Conservation (phyloP, 2,797 vertebrate species). For the Chaunax sp. region DNA sequence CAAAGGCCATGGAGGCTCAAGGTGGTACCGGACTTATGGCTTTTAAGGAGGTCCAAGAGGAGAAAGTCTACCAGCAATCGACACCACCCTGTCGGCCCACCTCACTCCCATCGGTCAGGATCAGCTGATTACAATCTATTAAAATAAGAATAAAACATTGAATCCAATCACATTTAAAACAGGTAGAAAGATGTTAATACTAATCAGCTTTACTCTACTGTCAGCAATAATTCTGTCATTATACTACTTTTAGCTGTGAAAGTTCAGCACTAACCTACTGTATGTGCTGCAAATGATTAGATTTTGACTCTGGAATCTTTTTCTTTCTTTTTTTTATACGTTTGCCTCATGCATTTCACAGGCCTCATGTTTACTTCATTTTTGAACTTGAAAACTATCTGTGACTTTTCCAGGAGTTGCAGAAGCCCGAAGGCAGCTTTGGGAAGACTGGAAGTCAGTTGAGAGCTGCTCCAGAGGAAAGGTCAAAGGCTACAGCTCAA, state of each 20-base stretch:
- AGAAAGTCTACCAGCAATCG: slow-evolving; percentile 28
- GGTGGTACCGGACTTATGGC: neutral
- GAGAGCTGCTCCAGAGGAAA: slow-evolving; percentile 33
- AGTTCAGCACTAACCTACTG: too few species aligned
- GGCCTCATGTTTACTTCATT: neutral
- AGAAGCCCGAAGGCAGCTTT: slow-evolving; percentile 59
- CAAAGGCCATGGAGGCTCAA: slow-evolving; percentile 10
- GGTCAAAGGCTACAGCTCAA: slow-evolving; percentile 14
- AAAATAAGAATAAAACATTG: neutral
- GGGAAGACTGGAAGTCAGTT: slow-evolving; percentile 16
- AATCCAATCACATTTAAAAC: neutral
- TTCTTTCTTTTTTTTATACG: neutral
- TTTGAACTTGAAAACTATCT: slow-evolving; percentile 3
- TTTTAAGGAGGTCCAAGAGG: slow-evolving; percentile 16
- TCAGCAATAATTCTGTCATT: neutral
- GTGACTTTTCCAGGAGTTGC: slow-evolving; percentile 63
- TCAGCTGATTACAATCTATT: neutral
- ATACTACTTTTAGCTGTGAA: too few species aligned
- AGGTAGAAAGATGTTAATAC: neutral
- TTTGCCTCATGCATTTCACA: neutral
- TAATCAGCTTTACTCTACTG: neutral
- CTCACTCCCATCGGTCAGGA: slow-evolving; percentile 74
- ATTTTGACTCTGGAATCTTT: neutral
- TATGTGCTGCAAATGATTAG: neutral
- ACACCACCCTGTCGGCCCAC: slow-evolving; percentile 64